These are phyloP conservation scores for Spizaetus ornatus DNA, from an alignment of 2,113 vertebrate species.

Conservation along the genomic window DNA sequence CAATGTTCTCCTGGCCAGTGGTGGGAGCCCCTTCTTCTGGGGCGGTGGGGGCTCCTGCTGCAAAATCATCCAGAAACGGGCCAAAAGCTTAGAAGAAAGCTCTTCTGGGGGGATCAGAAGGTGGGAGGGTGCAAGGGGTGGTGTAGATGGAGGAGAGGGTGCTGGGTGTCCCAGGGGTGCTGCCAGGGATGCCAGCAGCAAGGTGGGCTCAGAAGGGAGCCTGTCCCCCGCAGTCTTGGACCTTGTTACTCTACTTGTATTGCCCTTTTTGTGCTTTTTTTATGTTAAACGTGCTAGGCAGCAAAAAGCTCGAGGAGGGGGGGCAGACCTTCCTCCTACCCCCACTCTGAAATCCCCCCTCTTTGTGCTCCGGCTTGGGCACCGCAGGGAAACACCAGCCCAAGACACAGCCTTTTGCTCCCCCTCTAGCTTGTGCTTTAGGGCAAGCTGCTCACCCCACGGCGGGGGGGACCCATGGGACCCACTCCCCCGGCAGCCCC, in stretches of 20 bases:
- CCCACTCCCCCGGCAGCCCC: accelerated
- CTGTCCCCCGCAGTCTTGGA: neutral
- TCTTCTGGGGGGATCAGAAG: neutral
- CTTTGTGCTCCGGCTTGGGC: neutral
- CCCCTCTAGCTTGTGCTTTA: neutral
- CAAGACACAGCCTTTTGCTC: neutral
- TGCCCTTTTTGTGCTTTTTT: neutral
- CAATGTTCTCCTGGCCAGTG: accelerated
- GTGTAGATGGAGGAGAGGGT: neutral
- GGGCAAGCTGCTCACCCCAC: neutral
- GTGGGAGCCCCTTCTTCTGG: neutral
- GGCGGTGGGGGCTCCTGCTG: neutral
- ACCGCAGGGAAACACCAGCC: neutral
- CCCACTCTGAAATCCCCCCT: neutral
- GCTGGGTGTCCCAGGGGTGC: neutral
- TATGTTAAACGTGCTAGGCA: neutral
- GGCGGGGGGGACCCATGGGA: accelerated
- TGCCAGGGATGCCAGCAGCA: neutral
- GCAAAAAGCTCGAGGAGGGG: neutral
- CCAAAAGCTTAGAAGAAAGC: neutral
- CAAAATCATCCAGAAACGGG: neutral
- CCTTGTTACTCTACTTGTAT: neutral
- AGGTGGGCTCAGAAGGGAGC: neutral
- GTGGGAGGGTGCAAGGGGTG: neutral
- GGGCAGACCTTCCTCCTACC: neutral